Base-by-base conservation (phyloP, 2,888 invertebrate genomes). In the Trichogramma dendrolimi region DNA sequence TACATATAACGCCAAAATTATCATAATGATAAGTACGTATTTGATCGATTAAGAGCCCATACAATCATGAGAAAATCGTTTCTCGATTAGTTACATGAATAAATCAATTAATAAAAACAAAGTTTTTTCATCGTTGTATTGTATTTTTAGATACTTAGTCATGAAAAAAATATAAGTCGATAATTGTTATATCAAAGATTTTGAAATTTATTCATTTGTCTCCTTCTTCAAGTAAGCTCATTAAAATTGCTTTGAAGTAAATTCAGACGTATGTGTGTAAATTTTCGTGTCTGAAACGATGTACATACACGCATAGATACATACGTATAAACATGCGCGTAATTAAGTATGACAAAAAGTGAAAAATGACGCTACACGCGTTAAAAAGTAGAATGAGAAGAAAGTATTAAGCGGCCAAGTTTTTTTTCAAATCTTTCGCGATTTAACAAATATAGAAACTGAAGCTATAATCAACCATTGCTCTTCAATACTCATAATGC, bases 221-320 rank as follows among this genome's bases (percentile, higher is more conserved):
- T 53, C 62, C 62, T 60, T 60, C 62, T 62, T 55, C 52, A 64
- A 64, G 55, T 56, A 61, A 54, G 40, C 59, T 62, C 46, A 39
- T 41, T 53, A 54, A 54, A 53, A 52, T 59, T 57, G 60, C 60
- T 65, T 65, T 44, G 2, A 60, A 55, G 40, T 51, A 51, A 59
- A 46, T 48, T 48, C 5, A 14, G 5, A 27, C 27, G 27, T 27
- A 27, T 27, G 27, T 27, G 27, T 27, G 27, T 27, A 27, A 27
- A 27, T 27, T 27, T 27, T 27, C 27, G 27, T 27, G 27, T 27
- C 27, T 2, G 27, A 27, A 27, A 27, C 27, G 27, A 27, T 27
- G 27, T 27, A 27, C 27, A 27, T 27, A 27, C 27, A 27, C 3
- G 27, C 27, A 27, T 27, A 27, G 27, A 27, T 27, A 27, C 27